Evolutionary conservation across 2,797 vertebrate species (phyloP).

Genomic region (Cephalopachus bancanus): DNA sequence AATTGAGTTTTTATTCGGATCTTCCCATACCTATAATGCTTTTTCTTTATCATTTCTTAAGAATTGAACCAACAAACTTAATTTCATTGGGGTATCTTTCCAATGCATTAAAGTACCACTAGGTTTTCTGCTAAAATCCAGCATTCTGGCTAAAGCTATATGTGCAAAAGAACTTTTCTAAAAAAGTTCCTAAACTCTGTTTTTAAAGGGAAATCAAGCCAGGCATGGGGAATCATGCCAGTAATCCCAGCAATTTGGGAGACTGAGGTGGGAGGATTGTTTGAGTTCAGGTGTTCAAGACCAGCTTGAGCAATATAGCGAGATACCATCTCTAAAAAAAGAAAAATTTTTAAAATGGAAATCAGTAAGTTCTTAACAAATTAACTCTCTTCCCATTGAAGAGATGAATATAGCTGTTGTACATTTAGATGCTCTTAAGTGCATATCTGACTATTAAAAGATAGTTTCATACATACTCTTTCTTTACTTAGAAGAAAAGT

Average conservation of each 20-base stretch:
- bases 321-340: too few relatives aligned
- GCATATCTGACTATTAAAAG: background rate
- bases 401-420: background rate
- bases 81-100: background rate
- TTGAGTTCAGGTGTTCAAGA: too few relatives aligned
- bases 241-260: too few relatives aligned
- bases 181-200: background rate
- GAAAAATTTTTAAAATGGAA: constrained; percentile 23
- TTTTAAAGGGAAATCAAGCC: constrained; percentile 25
- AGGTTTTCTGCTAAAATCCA: background rate
- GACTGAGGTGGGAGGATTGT: too few relatives aligned
- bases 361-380: background rate
- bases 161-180: constrained; percentile 14
- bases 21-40: background rate
- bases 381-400: constrained; percentile 28
- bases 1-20: background rate
- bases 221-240: too few relatives aligned
- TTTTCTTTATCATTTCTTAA: constrained; percentile 23
- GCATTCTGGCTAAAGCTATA: background rate
- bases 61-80: background rate
- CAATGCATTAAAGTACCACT: constrained; percentile 1
- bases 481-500: constrained; percentile 36
- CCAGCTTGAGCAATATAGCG: too few relatives aligned
- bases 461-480: background rate
- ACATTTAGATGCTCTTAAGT: background rate